Conservation (phyloP, 2,797 vertebrate species). For the Pipistrellus nathusii region DNA sequence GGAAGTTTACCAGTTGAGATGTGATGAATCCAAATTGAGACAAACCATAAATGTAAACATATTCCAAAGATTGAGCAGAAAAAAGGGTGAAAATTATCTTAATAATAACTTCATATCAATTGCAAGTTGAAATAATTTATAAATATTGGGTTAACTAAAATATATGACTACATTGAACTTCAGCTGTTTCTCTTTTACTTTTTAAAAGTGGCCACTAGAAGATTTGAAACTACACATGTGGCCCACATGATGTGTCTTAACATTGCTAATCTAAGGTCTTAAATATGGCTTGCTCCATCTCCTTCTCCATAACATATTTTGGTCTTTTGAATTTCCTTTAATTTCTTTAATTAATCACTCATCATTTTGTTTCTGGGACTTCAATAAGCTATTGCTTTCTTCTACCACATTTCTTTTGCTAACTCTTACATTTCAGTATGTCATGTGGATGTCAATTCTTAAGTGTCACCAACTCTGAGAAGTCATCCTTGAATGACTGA, state of each 20-base stretch:
- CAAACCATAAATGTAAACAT: not conserved
- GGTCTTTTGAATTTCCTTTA: not conserved
- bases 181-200: not conserved
- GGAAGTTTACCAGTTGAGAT: not conserved
- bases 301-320: not conserved
- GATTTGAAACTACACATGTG: not conserved
- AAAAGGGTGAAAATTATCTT: not conserved
- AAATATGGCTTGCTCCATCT: fast-evolving
- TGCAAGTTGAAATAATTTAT: not conserved
- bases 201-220: not conserved
- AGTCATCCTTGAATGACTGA: not conserved
- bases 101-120: not conserved
- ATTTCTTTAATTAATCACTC: not conserved
- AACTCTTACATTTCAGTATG: not conserved
- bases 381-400: not conserved
- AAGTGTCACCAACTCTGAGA: not conserved
- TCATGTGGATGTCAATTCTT: not conserved
- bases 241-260: not conserved
- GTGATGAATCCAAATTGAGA: not conserved
- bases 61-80: not conserved
- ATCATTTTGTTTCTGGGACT: not conserved
- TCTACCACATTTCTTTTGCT: not conserved
- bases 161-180: not conserved
- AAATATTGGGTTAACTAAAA: not conserved
- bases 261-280: not conserved